Evolutionary conservation across 2,888 invertebrate species (phyloP).

Genomic region (Callimorpha dominula): DNA sequence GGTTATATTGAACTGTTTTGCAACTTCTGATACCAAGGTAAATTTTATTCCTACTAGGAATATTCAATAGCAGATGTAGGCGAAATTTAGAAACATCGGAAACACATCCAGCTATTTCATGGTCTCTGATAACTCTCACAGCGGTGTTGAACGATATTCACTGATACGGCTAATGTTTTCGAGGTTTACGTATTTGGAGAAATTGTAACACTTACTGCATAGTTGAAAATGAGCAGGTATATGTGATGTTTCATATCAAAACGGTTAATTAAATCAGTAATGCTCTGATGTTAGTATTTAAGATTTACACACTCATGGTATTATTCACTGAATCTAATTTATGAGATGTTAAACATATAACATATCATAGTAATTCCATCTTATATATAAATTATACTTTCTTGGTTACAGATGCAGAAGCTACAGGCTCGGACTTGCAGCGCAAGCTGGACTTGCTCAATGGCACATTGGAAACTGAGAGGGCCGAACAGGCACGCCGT

Average conservation of each 20-base stretch:
- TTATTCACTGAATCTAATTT: neutral
- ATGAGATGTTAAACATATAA: neutral
- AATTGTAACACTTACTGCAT: neutral
- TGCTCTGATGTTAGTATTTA: neutral
- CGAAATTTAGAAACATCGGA: neutral
- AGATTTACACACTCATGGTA: neutral
- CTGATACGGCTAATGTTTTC: conserved; percentile 4
- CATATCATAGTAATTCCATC: neutral
- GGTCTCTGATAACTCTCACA: neutral
- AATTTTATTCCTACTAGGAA: neutral
- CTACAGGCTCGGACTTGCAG: conserved; percentile 95
- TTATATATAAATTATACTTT: neutral
- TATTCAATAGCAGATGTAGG: neutral
- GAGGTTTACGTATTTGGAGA: neutral
- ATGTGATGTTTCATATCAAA: neutral
- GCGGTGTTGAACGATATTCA: neutral
- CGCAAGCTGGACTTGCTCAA: conserved; percentile 96
- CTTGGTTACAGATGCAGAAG: conserved; percentile 91
- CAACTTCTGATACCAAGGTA: neutral
- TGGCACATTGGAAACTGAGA: conserved; percentile 95
- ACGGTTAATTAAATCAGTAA: neutral
- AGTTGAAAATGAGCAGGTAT: neutral
- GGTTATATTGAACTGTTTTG: no score
- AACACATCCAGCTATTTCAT: neutral
- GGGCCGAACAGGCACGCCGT: conserved; percentile 91